Evolutionary conservation across 2,797 vertebrate species (phyloP).

Genomic region (Lithobates sylvaticus): DNA sequence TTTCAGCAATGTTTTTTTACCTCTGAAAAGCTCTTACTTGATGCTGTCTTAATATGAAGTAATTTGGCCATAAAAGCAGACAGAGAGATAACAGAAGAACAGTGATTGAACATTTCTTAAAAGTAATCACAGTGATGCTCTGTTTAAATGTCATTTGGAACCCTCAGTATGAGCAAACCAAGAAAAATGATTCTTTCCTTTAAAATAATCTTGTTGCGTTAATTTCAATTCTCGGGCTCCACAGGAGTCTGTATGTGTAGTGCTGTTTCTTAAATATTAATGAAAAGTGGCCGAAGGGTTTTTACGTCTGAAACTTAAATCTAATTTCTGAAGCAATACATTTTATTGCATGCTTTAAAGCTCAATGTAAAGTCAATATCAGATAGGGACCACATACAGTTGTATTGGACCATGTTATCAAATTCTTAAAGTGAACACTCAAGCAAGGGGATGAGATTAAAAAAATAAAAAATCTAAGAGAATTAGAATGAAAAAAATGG

Average conservation of each 20-base stretch:
- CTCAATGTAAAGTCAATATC: not conserved
- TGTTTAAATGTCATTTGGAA: slow-evolving; percentile 26
- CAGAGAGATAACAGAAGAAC: not conserved
- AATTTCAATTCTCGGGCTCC: slow-evolving; percentile 73
- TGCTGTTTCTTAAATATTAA: slow-evolving; percentile 79
- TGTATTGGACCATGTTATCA: not conserved
- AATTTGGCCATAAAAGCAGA: not conserved
- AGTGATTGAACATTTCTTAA: slow-evolving; percentile 38
- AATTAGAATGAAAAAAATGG: too few species aligned
- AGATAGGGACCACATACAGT: not conserved
- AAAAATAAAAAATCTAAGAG: too few species aligned
- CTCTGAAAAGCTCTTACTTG: not conserved
- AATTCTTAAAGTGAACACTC: too few species aligned
- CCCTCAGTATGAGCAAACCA: slow-evolving; percentile 54
- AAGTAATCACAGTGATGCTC: slow-evolving; percentile 18
- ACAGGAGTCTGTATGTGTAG: slow-evolving; percentile 71
- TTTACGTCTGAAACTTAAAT: not conserved
- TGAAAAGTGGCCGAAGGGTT: slow-evolving; percentile 69
- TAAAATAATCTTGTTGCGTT: slow-evolving; percentile 48
- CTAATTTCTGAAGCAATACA: not conserved
- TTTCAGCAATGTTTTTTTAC: not conserved
- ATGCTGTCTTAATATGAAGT: not conserved
- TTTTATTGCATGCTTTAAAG: not conserved
- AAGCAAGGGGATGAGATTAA: not conserved
- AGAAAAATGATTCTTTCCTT: slow-evolving; percentile 64